Conservation (phyloP, 2,113 vertebrate species). For the Pogonocichla stellata region DNA sequence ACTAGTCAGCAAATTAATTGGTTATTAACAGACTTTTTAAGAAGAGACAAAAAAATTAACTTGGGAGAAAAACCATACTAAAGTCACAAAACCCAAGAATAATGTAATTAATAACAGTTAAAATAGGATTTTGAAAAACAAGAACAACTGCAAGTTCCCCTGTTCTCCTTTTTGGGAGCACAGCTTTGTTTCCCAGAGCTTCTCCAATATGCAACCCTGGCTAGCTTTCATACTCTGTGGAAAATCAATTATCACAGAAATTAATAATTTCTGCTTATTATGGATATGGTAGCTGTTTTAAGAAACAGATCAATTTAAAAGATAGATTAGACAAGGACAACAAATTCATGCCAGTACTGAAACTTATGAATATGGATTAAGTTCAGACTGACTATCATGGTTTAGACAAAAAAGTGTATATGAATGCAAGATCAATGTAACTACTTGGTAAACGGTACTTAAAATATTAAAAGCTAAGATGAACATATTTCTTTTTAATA, state of each 20-base stretch:
- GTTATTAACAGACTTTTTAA: background rate
- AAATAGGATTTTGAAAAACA: background rate
- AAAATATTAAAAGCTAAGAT: background rate
- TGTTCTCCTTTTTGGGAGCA: background rate
- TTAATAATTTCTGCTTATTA: background rate
- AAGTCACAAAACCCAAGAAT: background rate
- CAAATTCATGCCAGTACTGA: background rate
- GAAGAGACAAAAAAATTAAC: background rate
- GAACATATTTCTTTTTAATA: background rate
- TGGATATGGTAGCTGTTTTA: background rate
- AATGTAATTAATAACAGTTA: background rate
- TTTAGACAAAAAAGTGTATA: background rate
- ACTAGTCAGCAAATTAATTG: background rate
- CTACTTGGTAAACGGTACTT: background rate
- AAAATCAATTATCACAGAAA: constrained; percentile 29
- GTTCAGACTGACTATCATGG: background rate
- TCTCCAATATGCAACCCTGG: background rate
- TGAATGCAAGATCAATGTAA: background rate
- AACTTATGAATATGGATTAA: constrained; percentile 10
- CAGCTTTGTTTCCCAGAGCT: background rate
- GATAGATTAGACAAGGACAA: constrained; percentile 38
- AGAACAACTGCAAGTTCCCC: background rate
- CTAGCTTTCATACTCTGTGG: background rate
- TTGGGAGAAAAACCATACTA: background rate
- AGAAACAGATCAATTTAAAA: constrained; percentile 9